Percentiles rank a stretch among this genome's conserved stretches.
phyloP scores from a whole-genome alignment of 92 coral and sea anemone genomes.

The Bergia sp. region DNA sequence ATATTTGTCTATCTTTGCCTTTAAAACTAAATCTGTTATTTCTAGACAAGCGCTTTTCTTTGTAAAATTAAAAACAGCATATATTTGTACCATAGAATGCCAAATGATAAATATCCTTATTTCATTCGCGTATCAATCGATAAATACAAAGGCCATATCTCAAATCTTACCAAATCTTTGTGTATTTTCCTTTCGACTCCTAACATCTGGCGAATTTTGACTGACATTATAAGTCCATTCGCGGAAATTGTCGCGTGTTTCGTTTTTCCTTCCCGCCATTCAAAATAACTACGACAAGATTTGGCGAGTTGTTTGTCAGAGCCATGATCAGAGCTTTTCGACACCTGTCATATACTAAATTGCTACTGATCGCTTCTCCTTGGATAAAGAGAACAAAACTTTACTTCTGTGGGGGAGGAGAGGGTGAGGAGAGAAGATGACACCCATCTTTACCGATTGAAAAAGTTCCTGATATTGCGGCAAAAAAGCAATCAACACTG shows the following conservation, averaged over 20 bases:
- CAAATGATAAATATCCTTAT: not conserved
- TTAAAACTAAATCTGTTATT: conserved; percentile 6
- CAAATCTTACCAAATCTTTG: conserved; percentile 37
- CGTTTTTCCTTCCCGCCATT: not conserved
- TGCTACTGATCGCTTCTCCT: not conserved
- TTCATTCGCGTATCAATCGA: conserved; percentile 8
- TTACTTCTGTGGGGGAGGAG: conserved; percentile 12
- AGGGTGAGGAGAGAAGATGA: not conserved
- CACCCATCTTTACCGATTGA: not conserved
- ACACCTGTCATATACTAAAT: conserved; percentile 14
- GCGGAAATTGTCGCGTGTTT: conserved; percentile 15
- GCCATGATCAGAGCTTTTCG: not conserved
- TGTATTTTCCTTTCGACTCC: conserved; percentile 21
- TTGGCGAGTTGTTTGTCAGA: conserved; percentile 2
- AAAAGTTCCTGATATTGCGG: not conserved
- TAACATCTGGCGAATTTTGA: conserved; percentile 38
- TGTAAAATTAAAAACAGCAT: conserved; percentile 11
- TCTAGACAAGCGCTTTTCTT: conserved; percentile 3
- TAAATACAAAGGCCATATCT: conserved; percentile 25
- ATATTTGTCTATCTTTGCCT: conserved; percentile 11
- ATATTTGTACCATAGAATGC: conserved; percentile 10
- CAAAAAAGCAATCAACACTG: not conserved
- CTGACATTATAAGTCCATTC: conserved; percentile 31
- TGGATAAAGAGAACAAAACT: not conserved
- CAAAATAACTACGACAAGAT: conserved; percentile 4